A percentile compares a stretch with the other conserved stretches of the same genome.
phyloP scores from a whole-genome alignment of 2,113 vertebrate genomes.

The Pluvianellus socialis region DNA sequence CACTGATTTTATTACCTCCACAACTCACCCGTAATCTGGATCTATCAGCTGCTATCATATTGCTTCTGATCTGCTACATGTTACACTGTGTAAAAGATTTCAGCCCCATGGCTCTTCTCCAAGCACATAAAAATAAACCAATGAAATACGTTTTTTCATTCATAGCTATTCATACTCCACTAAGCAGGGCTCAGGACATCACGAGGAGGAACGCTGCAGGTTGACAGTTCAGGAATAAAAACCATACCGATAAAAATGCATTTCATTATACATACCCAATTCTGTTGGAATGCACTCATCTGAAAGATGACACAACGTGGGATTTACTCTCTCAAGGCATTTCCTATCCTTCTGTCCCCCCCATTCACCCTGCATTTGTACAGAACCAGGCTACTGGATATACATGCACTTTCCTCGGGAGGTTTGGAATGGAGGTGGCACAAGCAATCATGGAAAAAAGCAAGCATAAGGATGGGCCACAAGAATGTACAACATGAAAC shows the following conservation, averaged over 20 bases:
- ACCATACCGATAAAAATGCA: background rate
- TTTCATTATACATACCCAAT: background rate
- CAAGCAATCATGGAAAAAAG: background rate
- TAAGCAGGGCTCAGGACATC: background rate
- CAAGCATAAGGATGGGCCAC: background rate
- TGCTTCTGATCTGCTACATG: background rate
- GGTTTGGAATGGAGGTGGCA: background rate
- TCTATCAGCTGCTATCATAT: conserved; percentile 2
- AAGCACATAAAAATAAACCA: background rate
- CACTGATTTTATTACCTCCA: conserved; percentile 34
- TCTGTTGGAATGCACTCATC: background rate
- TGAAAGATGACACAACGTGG: background rate
- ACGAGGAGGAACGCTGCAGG: background rate
- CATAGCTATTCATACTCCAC: background rate
- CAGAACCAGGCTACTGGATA: background rate
- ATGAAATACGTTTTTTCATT: background rate
- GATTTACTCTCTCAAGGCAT: background rate
- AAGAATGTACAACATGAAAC: background rate
- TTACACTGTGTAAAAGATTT: background rate
- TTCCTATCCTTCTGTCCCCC: background rate
- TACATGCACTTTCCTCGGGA: background rate
- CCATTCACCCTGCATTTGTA: background rate
- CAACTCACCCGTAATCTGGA: background rate
- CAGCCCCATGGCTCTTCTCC: background rate
- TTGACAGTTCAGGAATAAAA: background rate